phyloP scores from a whole-genome alignment of 1,140 invertebrate species.

The Aplysia californica region DNA sequence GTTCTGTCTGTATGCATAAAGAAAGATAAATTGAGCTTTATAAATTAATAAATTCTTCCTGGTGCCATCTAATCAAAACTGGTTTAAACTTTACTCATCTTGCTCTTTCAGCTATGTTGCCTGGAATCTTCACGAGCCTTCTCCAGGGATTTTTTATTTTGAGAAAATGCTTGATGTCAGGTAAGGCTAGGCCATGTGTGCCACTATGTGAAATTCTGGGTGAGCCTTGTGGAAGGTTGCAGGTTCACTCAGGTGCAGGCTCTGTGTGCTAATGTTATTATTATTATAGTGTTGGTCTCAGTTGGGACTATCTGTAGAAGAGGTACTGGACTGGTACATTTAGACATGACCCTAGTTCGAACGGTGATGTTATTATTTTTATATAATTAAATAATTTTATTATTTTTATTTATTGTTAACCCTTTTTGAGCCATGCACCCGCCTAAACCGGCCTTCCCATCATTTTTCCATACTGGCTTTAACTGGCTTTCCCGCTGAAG shows the following conservation, averaged over 20 bases:
- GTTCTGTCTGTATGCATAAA: too few species aligned
- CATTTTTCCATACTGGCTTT: too few species aligned
- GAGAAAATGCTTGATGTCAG: constrained; percentile 61
- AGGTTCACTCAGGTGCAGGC: not conserved
- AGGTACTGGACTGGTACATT: not conserved
- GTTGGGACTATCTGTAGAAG: not conserved
- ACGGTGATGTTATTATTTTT: not conserved
- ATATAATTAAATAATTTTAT: not conserved
- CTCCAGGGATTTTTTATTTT: constrained; percentile 69
- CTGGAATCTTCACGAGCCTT: constrained; percentile 72
- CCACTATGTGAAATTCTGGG: not conserved
- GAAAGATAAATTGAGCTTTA: too few species aligned
- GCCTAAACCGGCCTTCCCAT: too few species aligned
- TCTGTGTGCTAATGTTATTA: not conserved
- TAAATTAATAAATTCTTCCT: too few species aligned
- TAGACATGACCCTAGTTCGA: not conserved
- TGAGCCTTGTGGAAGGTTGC: not conserved
- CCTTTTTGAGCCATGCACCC: not conserved
- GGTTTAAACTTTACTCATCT: too few species aligned
- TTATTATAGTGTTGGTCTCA: not conserved
- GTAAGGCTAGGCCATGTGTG: constrained; percentile 18
- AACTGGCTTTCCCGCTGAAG: not conserved
- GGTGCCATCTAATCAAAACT: too few species aligned
- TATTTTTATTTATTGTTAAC: not conserved
- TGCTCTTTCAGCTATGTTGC: constrained; percentile 72